Evolutionary conservation across 2,797 vertebrate species (phyloP), one percentile per base, ranked within the genome.

Genomic region (Myiotriccus ornatus): DNA sequence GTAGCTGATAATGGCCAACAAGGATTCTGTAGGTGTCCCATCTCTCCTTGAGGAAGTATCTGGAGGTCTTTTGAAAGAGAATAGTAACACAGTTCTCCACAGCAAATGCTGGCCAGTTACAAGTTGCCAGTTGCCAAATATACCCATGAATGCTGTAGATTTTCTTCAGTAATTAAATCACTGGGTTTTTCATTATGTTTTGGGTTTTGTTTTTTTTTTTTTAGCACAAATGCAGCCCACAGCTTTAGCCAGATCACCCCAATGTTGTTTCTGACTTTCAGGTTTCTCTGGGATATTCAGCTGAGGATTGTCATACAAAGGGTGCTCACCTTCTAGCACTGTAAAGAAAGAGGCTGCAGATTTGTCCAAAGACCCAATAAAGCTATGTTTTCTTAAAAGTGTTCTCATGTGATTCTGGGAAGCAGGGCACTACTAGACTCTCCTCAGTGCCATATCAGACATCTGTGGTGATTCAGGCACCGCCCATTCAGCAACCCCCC

Each of bases 241-340:
- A 12, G 39, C 34, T 90, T 80, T 46, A 77, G 60, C 39, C 39
- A 85, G 35, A 32, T 68, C 2, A 17, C 25, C 14, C 3, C n/a
- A 56, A 0, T 37, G 56, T 56, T 67, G 20, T n/a, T 86, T 28
- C 74, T 41, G 49, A 57, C 55, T 88, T 81, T 67, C 60, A 63
- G 17, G 24, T 73, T 90, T 62, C 47, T 80, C 56, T 70, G 44
- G 60, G 52, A 34, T 55, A 74, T 64, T 67, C 49, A 71, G 30
- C 50, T 63, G 56, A 84, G 57, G 52, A 41, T 6, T 71, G 34
- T 63, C 74, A 41, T 13, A 21, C 7, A 64, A 86, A 78, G 49
- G 67, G 49, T 3, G 0, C 57, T 92, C 0, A 0, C 27, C 20
- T 75, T 86, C 47, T n/a, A 78, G n/a, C 10, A 6, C 25, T 46